A percentile compares a stretch with the other conserved stretches of the same genome.
phyloP scores from a whole-genome alignment of 2,797 vertebrate species.

The Neostethus bicornis region DNA sequence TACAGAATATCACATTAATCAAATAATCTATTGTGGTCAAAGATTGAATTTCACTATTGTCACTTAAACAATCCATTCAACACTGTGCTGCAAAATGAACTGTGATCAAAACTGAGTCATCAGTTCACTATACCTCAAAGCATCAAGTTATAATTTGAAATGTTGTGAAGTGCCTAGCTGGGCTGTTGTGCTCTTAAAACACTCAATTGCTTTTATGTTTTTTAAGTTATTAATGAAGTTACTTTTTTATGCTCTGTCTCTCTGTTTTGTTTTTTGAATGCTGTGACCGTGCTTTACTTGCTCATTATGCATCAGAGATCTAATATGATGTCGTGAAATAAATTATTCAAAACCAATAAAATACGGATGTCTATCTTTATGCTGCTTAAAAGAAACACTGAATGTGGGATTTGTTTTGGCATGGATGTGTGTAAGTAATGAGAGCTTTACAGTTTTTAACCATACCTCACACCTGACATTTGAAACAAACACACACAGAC shows the following conservation, averaged over 20 bases:
- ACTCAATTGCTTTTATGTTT: conserved; percentile 22
- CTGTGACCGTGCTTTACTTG: conserved; percentile 66
- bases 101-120: conserved; percentile 22
- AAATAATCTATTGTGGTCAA: conserved; percentile 15
- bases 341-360: conserved; percentile 62
- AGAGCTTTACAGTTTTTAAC: background rate
- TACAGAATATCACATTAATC: conserved; percentile 1
- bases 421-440: background rate
- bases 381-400: background rate
- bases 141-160: conserved; percentile 24
- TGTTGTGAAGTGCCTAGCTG: conserved; percentile 73
- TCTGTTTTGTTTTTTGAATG: conserved; percentile 51
- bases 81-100: conserved; percentile 38
- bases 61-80: conserved; percentile 12
- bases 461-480: background rate
- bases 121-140: conserved; percentile 41
- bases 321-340: conserved; percentile 73
- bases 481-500: background rate
- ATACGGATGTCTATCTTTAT: conserved; percentile 39
- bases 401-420: background rate
- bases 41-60: conserved; percentile 15
- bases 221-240: conserved; percentile 20
- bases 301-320: conserved; percentile 68
- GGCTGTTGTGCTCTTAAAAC: conserved; percentile 38
- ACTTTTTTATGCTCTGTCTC: conserved; percentile 14